These are phyloP conservation scores for Zaprionus gabonicus DNA, from an alignment of 1,140 invertebrate species.

Conservation along the genomic window DNA sequence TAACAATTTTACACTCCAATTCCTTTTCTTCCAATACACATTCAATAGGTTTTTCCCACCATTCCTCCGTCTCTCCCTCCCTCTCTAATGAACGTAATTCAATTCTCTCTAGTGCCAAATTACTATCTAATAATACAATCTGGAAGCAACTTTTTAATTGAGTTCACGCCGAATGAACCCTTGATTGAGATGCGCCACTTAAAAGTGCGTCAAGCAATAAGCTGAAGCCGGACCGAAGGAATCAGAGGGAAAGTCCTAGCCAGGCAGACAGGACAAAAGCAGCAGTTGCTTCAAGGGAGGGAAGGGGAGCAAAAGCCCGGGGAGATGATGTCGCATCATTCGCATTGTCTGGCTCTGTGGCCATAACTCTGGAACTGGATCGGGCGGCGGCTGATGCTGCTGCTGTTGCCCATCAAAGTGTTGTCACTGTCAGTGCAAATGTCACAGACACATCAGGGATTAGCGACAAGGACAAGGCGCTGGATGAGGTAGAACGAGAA, in stretches of 20 bases:
- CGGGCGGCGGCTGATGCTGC: constrained; percentile 5
- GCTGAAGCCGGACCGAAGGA: constrained; percentile 22
- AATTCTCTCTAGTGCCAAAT: background rate
- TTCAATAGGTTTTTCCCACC: background rate
- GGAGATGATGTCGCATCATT: background rate
- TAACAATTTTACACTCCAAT: background rate
- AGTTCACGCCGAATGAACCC: constrained; percentile 66
- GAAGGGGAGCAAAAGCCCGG: background rate
- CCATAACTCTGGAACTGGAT: constrained; percentile 42
- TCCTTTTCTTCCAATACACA: background rate
- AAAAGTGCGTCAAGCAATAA: constrained; percentile 55
- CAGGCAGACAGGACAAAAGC: background rate
- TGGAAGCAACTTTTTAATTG: constrained; percentile 65
- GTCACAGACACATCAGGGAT: constrained; percentile 84
- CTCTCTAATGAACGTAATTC: background rate
- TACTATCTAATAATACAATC: constrained; percentile 9
- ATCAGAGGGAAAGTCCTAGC: background rate
- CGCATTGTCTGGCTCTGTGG: constrained; percentile 33
- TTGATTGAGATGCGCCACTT: constrained; percentile 66
- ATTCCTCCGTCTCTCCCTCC: background rate
- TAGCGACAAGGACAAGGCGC: constrained; percentile 61
- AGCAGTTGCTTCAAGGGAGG: background rate
- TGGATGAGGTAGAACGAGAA: background rate
- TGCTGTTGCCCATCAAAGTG: constrained; percentile 77
- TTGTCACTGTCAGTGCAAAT: constrained; percentile 84